Evolutionary conservation across 2,888 invertebrate genomes (phyloP).

Genomic region (Corythucha ciliata): DNA sequence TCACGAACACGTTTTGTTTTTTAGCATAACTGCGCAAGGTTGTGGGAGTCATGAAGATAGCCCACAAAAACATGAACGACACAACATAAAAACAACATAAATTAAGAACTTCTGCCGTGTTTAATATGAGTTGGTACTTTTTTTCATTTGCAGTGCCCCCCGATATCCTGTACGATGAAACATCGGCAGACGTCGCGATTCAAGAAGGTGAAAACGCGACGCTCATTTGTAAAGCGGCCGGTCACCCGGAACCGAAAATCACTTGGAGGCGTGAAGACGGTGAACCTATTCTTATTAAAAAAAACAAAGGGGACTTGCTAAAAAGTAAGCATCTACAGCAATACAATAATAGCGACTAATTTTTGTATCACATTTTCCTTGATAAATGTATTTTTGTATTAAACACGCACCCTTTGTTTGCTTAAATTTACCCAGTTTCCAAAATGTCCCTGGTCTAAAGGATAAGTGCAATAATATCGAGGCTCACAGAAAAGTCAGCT

Average conservation of each 20-base stretch:
- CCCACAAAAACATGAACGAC: no score
- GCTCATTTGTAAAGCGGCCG: constrained; percentile 61
- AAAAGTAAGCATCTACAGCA: constrained; percentile 39
- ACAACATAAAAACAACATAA: no score
- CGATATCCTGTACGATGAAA: constrained; percentile 65
- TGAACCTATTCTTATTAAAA: constrained; percentile 33
- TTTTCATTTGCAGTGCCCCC: constrained; percentile 55
- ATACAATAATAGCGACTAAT: background rate
- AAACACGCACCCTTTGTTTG: background rate
- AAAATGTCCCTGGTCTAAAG: no score
- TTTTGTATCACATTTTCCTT: background rate
- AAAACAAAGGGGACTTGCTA: constrained; percentile 39
- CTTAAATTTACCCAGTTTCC: no score
- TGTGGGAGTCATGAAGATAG: no score
- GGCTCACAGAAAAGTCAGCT: no score
- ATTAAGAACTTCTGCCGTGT: no score
- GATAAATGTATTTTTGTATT: background rate
- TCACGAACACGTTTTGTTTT: no score
- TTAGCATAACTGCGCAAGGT: no score
- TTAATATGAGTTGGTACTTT: no score
- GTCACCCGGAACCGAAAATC: constrained; percentile 59
- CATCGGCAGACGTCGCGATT: constrained; percentile 63
- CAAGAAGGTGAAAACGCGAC: constrained; percentile 66
- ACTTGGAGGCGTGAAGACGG: constrained; percentile 54
- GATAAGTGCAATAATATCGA: no score